Percentiles rank a stretch among this genome's conserved stretches.
phyloP scores from a whole-genome alignment of 1,140 invertebrate genomes.

The Apocrypta bakeri region DNA sequence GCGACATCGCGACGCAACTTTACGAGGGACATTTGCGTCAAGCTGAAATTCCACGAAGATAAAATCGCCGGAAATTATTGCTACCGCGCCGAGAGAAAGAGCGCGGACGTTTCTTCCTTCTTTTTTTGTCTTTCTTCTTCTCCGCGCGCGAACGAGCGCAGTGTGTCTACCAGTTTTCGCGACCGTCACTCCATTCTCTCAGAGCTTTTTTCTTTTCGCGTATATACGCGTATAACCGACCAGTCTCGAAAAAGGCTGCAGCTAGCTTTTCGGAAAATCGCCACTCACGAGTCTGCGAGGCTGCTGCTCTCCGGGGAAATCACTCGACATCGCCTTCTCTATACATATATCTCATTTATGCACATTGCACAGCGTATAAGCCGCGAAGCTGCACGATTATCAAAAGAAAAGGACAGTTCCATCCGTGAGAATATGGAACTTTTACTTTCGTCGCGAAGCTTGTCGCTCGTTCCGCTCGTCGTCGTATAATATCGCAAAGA shows the following conservation, averaged over 20 bases:
- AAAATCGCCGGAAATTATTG: constrained; percentile 68
- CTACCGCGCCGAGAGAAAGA: constrained; percentile 56
- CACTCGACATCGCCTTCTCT: too few relatives aligned
- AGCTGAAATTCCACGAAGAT: constrained; percentile 67
- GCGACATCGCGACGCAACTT: constrained; percentile 66
- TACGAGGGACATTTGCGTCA: constrained; percentile 66
- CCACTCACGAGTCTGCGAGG: too few relatives aligned
- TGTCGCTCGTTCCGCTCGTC: not conserved
- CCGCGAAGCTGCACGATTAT: too few relatives aligned
- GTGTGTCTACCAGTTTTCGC: not conserved
- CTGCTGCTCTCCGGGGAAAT: too few relatives aligned
- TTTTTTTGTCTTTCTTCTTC: constrained; percentile 19
- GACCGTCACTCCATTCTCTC: constrained; percentile 66
- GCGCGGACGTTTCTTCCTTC: constrained; percentile 43
- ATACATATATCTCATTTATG: too few relatives aligned
- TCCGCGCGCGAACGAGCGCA: not conserved
- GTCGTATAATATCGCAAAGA: constrained; percentile 44
- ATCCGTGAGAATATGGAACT: too few relatives aligned
- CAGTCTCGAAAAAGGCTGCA: too few relatives aligned
- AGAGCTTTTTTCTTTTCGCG: constrained; percentile 15
- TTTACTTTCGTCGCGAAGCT: constrained; percentile 25
- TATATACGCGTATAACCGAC: too few relatives aligned
- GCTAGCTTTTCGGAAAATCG: not conserved
- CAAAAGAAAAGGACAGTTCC: too few relatives aligned
- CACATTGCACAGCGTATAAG: too few relatives aligned